These are phyloP conservation scores for Sebastes glaucus DNA, from an alignment of 2,797 vertebrate genomes.

Conservation along the genomic window DNA sequence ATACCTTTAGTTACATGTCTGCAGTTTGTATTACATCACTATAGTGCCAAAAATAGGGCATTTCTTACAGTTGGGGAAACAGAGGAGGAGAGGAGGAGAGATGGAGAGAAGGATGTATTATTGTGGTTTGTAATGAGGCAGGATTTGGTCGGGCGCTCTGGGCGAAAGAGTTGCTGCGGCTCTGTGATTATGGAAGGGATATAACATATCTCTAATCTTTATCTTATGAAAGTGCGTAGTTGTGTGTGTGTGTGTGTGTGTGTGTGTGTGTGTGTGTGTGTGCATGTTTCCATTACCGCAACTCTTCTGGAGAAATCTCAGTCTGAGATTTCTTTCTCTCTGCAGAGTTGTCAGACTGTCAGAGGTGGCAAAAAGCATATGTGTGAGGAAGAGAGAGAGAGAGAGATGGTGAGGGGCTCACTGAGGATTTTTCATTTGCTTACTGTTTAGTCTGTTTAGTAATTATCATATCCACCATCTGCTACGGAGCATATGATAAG, in stretches of 20 bases:
- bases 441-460: slow-evolving; percentile 53
- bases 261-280: not conserved
- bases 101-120: not conserved
- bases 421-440: slow-evolving; percentile 35
- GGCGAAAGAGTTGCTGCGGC: not conserved
- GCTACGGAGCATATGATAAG: slow-evolving; percentile 63
- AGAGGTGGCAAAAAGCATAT: slow-evolving; percentile 29
- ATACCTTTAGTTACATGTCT: not conserved
- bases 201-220: slow-evolving; percentile 1
- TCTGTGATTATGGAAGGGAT: not conserved
- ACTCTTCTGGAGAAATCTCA: not conserved
- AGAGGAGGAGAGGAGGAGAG: not conserved
- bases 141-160: slow-evolving; percentile 1
- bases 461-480: slow-evolving; percentile 73
- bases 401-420: not conserved
- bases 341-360: slow-evolving; percentile 20
- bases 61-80: not conserved
- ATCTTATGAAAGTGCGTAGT: not conserved
- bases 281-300: not conserved
- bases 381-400: not conserved
- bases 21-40: not conserved
- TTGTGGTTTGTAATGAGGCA: slow-evolving; percentile 21
- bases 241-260: not conserved
- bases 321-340: not conserved
- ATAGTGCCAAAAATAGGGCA: not conserved